Evolutionary conservation across 2,797 vertebrate genomes (phyloP).

Genomic region (Falco rusticolus): DNA sequence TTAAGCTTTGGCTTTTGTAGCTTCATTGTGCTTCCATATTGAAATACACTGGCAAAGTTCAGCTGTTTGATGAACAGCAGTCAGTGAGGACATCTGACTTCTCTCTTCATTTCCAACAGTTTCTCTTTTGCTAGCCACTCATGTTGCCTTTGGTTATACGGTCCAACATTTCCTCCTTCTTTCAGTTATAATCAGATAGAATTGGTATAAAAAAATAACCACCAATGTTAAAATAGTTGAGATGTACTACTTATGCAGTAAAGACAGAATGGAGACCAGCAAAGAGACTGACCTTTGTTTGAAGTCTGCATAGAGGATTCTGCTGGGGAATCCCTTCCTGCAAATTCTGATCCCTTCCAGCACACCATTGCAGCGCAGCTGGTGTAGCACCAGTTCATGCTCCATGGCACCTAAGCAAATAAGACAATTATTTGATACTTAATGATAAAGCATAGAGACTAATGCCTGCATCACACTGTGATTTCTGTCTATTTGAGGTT

Average conservation of each 20-base stretch:
- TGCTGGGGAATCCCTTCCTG: conserved; percentile 87
- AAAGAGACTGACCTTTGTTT: conserved; percentile 28
- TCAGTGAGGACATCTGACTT: not conserved
- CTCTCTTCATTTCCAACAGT: not conserved
- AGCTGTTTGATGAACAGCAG: not conserved
- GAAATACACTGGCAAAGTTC: not conserved
- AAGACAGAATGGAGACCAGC: not conserved
- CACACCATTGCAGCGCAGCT: conserved; percentile 47
- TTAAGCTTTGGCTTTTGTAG: not conserved
- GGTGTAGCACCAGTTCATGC: conserved; percentile 28
- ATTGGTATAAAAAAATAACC: not conserved
- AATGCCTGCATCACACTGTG: not conserved
- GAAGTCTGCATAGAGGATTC: conserved; percentile 73
- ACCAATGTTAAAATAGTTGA: not conserved
- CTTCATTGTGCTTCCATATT: not conserved
- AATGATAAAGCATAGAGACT: not conserved
- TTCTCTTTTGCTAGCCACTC: not conserved
- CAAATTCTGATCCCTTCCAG: conserved; percentile 89
- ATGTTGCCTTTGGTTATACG: not conserved
- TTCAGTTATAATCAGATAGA: not conserved
- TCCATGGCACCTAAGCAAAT: conserved; percentile 18
- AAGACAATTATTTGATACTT: not conserved
- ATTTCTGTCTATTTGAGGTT: too few species aligned
- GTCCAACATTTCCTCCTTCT: not conserved
- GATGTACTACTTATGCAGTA: rapidly evolving